phyloP scores from a whole-genome alignment of 2,888 invertebrate species.

The Conistra vaccinii region DNA sequence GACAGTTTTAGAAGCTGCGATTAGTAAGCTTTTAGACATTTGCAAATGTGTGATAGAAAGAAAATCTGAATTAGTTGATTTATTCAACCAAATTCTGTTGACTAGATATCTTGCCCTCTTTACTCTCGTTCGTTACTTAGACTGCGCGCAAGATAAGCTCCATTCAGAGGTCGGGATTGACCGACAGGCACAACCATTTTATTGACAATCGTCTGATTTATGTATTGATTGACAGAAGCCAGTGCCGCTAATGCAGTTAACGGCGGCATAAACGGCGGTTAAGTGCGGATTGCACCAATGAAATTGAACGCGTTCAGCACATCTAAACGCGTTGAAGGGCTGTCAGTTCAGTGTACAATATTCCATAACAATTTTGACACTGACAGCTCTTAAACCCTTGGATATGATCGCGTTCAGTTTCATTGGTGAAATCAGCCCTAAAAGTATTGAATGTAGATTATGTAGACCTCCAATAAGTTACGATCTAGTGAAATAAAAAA shows the following conservation, averaged over 20 bases:
- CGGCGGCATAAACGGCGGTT: neutral
- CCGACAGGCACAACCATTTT: neutral
- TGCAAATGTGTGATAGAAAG: neutral
- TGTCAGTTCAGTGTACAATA: too few species aligned
- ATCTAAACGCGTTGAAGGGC: too few species aligned
- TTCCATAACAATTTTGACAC: too few species aligned
- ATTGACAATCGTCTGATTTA: constrained; percentile 18
- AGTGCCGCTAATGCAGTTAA: neutral
- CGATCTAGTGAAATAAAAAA: neutral
- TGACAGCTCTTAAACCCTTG: too few species aligned
- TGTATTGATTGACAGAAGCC: neutral
- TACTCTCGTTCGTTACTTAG: constrained; percentile 3
- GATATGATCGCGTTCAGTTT: too few species aligned
- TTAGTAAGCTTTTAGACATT: neutral
- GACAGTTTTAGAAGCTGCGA: neutral
- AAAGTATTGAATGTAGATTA: too few species aligned
- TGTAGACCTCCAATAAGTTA: neutral
- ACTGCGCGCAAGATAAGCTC: too few species aligned
- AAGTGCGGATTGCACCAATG: too few species aligned
- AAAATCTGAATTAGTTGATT: neutral
- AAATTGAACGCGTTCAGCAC: too few species aligned
- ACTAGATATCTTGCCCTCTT: neutral
- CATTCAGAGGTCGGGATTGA: constrained; percentile 14
- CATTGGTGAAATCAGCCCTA: too few species aligned
- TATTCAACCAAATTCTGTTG: neutral